A percentile compares a stretch with the other conserved stretches of the same genome.
Conservation (phyloP, 2,888 invertebrate genomes). For the Temnothorax unifasciatus region DNA sequence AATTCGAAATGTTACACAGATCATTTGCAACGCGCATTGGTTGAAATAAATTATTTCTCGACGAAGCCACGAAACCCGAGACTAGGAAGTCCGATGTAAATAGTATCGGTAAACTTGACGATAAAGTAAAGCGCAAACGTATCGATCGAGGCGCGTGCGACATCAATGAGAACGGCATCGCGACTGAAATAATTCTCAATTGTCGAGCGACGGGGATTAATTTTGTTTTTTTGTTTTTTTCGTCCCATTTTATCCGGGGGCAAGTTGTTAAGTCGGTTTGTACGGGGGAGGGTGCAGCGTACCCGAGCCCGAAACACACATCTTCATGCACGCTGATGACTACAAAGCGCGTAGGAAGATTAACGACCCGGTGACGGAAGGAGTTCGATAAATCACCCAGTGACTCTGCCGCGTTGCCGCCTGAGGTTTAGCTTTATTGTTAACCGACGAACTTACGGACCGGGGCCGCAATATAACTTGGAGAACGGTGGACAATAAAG, state of each 20-base stretch:
- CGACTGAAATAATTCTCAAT: constrained; percentile 37
- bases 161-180: constrained; percentile 7
- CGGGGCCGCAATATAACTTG: constrained; percentile 24
- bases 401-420: constrained; percentile 73
- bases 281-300: constrained; percentile 7
- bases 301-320: constrained; percentile 58
- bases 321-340: constrained; percentile 69
- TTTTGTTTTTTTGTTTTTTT: background rate
- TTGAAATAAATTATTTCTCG: constrained; percentile 26
- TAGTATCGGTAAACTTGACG: background rate
- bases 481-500: constrained; percentile 51
- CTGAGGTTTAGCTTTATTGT: constrained; percentile 72
- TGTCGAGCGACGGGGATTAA: constrained; percentile 33
- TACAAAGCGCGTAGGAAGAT: constrained; percentile 76
- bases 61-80: background rate
- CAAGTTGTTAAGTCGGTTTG: constrained; percentile 45
- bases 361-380: constrained; percentile 77
- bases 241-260: background rate
- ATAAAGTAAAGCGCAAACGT: background rate
- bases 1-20: background rate
- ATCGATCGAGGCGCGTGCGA: background rate
- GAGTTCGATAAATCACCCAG: constrained; percentile 80
- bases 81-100: constrained; percentile 7
- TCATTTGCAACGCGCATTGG: constrained; percentile 11
- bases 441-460: constrained; percentile 61